Evolutionary conservation across 2,113 vertebrate species (phyloP).

Genomic region (Albula goreensis): DNA sequence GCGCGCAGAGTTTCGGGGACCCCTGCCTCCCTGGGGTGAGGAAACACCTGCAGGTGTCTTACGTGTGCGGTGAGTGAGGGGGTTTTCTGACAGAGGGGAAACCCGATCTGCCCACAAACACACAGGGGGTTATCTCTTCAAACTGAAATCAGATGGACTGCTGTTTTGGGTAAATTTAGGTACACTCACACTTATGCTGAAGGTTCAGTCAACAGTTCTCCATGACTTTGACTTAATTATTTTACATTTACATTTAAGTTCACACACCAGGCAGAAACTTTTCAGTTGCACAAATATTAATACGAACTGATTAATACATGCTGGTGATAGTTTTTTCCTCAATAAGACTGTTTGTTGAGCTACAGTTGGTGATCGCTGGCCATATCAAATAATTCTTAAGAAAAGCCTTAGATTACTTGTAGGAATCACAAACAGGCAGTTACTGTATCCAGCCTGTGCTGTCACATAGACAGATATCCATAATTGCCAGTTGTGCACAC

Average conservation of each 20-base stretch:
- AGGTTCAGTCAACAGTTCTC: neutral
- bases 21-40: constrained; percentile 80
- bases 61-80: constrained; percentile 77
- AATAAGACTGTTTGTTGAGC: neutral
- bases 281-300: too few species aligned
- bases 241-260: too few species aligned
- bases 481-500: too few species aligned
- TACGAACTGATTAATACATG: too few species aligned
- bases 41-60: constrained; percentile 87
- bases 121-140: too few species aligned
- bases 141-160: too few species aligned
- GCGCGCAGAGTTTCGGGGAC: constrained; percentile 78
- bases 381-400: neutral
- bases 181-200: neutral
- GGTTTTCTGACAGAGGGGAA: neutral
- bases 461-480: too few species aligned
- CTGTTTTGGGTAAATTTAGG: neutral
- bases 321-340: too few species aligned
- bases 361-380: neutral
- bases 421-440: too few species aligned
- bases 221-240: neutral
- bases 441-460: too few species aligned
- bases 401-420: too few species aligned
- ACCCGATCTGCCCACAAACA: neutral
- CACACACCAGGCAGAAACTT: too few species aligned